Evolutionary conservation across 1,140 invertebrate species (phyloP), one percentile per base, ranked within the genome.

Genomic region (Batillaria attramentaria): DNA sequence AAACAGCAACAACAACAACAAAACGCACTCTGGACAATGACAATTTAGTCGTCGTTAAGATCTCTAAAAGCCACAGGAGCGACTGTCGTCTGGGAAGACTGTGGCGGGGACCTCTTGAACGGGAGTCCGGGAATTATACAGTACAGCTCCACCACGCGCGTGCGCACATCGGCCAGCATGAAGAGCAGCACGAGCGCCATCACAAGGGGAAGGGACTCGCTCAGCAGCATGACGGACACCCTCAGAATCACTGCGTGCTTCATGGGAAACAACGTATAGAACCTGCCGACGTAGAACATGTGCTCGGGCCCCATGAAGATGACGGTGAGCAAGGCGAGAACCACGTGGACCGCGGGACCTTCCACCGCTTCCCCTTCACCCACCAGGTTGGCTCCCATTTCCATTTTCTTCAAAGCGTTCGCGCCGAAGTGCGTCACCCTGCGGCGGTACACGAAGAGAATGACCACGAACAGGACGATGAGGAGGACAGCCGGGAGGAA

Each of bases 231-330:
- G 6, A 65, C 31, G 62, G n/a, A 10, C 10, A 65, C 28, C 13
- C 31, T 35, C 31, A 6, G 31, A 8, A 65, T 35, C 31, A 65
- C 28, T 31, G 37, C 1, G 62, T 65, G 62, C 62, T 33, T 65
- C 62, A 31, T 35, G 31, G 62, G 62, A 28, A 70, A 8, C 41
- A 28, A 16, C 31, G 31, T 10, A 8, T 35, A 8, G 3, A 31
- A 16, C 31, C n/a, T 65, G 6, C 33, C 31, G 6, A 65, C 20
- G 6, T 35, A 35, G 28, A 65, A 35, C 28, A 20, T 31, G 62
- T 65, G 62, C 62, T 65, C 62, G 31, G 62, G 62, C 3, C 62
- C 62, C 62, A 65, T 65, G 31, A 65, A 35, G 5, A 65, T 5
- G 31, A 65, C 62, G 28, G 62, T 6, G 10, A 65, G 13, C 62